phyloP scores from a whole-genome alignment of 2,888 invertebrate species.

The Hypercompe scribonia region DNA sequence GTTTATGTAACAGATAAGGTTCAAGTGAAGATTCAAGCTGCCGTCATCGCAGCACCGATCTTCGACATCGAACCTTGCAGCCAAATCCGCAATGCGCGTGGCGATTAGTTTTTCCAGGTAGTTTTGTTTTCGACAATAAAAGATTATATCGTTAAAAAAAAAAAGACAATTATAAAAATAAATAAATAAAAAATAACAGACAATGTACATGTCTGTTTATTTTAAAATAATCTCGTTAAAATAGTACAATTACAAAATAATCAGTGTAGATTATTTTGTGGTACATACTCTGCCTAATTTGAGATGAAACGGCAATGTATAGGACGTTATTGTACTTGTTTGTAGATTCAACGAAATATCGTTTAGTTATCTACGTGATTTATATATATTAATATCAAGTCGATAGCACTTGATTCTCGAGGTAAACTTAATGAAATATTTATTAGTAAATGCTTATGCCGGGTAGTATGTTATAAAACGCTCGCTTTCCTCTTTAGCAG shows the following conservation, averaged over 20 bases:
- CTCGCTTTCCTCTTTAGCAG: not conserved
- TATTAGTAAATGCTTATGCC: not conserved
- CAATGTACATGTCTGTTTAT: no score
- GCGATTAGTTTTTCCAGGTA: slow-evolving; percentile 51
- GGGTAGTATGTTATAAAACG: not conserved
- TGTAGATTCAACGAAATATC: not conserved
- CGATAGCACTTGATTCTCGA: not conserved
- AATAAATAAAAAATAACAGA: no score
- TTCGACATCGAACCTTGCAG: slow-evolving; percentile 69
- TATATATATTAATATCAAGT: not conserved
- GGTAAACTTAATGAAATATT: not conserved
- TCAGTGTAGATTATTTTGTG: not conserved
- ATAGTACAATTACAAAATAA: no score
- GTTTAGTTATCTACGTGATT: not conserved
- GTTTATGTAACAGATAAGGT: slow-evolving; percentile 65
- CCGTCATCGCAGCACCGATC: slow-evolving; percentile 73
- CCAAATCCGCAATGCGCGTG: slow-evolving; percentile 66
- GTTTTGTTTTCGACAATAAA: slow-evolving; percentile 53
- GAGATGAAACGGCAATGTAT: no score
- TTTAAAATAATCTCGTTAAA: no score
- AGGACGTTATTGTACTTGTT: not conserved
- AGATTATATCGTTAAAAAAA: slow-evolving; percentile 75
- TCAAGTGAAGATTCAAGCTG: slow-evolving; percentile 75
- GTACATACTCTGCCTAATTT: not conserved
- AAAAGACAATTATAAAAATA: no score